Evolutionary conservation across 2,797 vertebrate genomes (phyloP), one percentile per base, ranked within the genome.

Genomic region (Enteromius unitaeniatus): DNA sequence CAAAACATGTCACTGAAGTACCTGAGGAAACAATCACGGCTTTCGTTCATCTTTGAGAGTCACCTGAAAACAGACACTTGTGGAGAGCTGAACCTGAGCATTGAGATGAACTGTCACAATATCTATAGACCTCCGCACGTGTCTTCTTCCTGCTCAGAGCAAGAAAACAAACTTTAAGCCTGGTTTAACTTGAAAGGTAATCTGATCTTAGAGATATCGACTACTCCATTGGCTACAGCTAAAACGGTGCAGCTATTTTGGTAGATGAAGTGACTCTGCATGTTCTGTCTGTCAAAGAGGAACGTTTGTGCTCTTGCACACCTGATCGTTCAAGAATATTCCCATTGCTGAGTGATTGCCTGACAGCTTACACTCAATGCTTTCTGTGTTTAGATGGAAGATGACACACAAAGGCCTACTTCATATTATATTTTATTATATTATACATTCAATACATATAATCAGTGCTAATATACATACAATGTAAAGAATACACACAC

Each of bases 1-100:
- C 90, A 92, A 92, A 93, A 93, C 91, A 93, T 90, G 88, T 93
- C 93, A 91, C 80, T 89, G 85, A 49, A 84, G 42, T 21, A 72
- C 40, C 45, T 0, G 31, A 53, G 17, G 47, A 82, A 28, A 55
- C 34, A 68, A 68, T 26, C 6, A 0, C 17, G 31, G 72, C 47
- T 45, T 82, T 76, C 67, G 60, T 31, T 55, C 4, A 0, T 17
- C n/a, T 76, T 75, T 67, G 45, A 64, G 7, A 8, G 60, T 40
- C 3, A 3, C 49, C 47, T 7, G 14, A 84, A 58, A 78, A 69
- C 34, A 84, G 55, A 76, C 81, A 31, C 28, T 84, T 2, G 8
- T 34, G 26, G 45, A 26, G n/a, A 60, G 64, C 51, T 68, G 11
- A 53, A 83, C 45, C 49, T 47, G 40, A 84, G 53, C 53, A 26